A percentile compares a stretch with the other conserved stretches of the same genome.
phyloP scores from a whole-genome alignment of 1,140 invertebrate genomes.

The Tetraneura akinire region DNA sequence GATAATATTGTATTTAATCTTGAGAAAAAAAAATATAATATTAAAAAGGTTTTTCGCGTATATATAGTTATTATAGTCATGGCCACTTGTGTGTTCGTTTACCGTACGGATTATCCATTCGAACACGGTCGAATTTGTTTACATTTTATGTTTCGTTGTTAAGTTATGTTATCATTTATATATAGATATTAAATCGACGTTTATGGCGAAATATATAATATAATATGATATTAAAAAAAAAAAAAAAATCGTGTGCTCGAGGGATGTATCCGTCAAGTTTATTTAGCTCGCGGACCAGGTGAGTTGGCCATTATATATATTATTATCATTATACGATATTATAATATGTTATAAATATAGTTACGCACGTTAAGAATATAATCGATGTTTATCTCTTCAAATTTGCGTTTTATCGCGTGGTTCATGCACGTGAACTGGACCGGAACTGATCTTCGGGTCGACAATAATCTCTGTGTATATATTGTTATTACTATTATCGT shows the following conservation, averaged over 20 bases:
- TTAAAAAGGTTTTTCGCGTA: neutral
- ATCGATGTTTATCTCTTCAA: conserved; percentile 50
- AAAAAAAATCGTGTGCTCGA: neutral
- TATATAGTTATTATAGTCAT: neutral
- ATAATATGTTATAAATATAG: neutral
- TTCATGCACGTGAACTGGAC: conserved; percentile 36
- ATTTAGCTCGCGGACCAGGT: conserved; percentile 28
- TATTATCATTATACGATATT: no score
- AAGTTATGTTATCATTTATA: no score
- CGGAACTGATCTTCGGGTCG: conserved; percentile 34
- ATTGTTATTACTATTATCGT: conserved; percentile 14
- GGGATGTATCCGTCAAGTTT: conserved; percentile 41
- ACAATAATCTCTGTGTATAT: conserved; percentile 49
- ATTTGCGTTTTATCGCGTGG: conserved; percentile 31
- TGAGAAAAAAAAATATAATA: neutral
- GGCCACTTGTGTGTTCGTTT: conserved; percentile 28
- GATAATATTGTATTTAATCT: neutral
- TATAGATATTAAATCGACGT: neutral
- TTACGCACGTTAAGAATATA: conserved; percentile 25
- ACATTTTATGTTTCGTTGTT: conserved; percentile 34
- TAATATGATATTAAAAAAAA: no score
- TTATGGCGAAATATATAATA: neutral
- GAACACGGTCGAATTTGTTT: conserved; percentile 34
- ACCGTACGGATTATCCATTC: conserved; percentile 12
- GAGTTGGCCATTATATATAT: conserved; percentile 29